Conservation (phyloP, 2,113 vertebrate genomes). For the Thamnophis sirtalis region DNA sequence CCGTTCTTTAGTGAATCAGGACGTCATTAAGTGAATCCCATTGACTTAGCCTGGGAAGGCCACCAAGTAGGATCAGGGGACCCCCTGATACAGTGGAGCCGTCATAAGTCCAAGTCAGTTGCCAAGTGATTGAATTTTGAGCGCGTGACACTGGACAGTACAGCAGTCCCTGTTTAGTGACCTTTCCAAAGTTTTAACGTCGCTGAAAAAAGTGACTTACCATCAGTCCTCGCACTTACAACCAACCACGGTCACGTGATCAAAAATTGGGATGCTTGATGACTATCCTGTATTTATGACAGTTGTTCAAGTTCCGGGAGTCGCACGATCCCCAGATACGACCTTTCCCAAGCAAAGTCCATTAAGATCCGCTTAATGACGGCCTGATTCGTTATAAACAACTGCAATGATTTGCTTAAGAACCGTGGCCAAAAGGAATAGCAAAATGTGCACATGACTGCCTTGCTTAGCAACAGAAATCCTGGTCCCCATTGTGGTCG, state of each 20-base stretch:
- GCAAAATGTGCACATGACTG: not conserved
- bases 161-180: not conserved
- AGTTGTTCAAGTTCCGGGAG: no score
- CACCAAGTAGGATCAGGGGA: rapidly evolving
- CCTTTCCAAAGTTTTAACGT: not conserved
- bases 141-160: not conserved
- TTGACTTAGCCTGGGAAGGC: not conserved
- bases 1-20: no score
- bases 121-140: not conserved
- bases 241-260: no score
- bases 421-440: no score
- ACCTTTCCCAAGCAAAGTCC: no score
- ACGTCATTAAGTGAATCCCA: not conserved
- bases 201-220: no score
- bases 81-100: no score
- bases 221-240: no score
- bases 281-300: no score
- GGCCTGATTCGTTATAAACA: no score
- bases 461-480: not conserved
- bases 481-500: rapidly evolving
- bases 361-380: not conserved
- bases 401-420: not conserved
- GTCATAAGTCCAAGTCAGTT: not conserved
- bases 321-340: no score
- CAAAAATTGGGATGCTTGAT: no score